These are phyloP conservation scores for Andrena chrysosceles DNA, from an alignment of 2,888 invertebrate species.

Conservation along the genomic window DNA sequence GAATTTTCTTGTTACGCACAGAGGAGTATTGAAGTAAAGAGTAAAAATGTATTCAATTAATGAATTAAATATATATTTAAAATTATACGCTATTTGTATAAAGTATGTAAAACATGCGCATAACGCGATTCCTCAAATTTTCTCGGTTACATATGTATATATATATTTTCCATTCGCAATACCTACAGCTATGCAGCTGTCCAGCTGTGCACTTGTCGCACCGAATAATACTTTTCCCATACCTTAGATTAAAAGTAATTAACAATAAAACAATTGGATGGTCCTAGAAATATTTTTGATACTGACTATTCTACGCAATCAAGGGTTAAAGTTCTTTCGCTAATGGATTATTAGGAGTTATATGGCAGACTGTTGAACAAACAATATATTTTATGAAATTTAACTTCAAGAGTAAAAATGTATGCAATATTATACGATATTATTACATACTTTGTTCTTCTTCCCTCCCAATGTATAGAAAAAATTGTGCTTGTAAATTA, in stretches of 20 bases:
- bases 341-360: constrained; percentile 67
- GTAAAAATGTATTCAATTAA: constrained; percentile 39
- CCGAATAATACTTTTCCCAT: constrained; percentile 36
- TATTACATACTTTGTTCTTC: constrained; percentile 71
- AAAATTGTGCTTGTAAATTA: constrained; percentile 77
- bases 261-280: constrained; percentile 36
- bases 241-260: constrained; percentile 22
- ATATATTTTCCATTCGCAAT: constrained; percentile 9
- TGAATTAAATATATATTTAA: constrained; percentile 36
- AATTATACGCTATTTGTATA: constrained; percentile 44
- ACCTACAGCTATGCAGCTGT: constrained; percentile 34
- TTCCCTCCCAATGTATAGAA: constrained; percentile 67
- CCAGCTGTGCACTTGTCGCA: constrained; percentile 30
- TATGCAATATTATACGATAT: constrained; percentile 75
- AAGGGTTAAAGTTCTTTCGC: constrained; percentile 71
- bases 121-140: constrained; percentile 15
- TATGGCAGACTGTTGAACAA: constrained; percentile 69
- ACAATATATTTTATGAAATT: constrained; percentile 64
- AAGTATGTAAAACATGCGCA: constrained; percentile 25
- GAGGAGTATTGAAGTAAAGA: constrained; percentile 32
- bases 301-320: constrained; percentile 63
- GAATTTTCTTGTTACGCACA: constrained; percentile 35
- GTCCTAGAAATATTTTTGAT: constrained; percentile 24
- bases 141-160: constrained; percentile 15
- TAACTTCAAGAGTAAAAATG: constrained; percentile 74